phyloP scores from a whole-genome alignment of 2,797 vertebrate species.

The Ctenopoma kingsleyae region DNA sequence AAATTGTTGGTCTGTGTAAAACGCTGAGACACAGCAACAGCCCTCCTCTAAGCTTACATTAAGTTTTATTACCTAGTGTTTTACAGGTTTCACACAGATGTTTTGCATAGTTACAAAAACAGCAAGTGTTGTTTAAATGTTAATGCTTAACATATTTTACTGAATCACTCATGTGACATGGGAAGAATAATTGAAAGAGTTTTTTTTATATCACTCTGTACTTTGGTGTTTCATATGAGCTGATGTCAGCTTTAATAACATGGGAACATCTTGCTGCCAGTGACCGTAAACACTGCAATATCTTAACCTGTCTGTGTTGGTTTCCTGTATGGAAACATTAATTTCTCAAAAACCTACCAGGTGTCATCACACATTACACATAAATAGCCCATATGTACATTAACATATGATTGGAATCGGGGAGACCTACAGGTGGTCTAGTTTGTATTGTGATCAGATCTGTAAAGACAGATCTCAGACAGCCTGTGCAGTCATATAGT shows the following conservation, averaged over 20 bases:
- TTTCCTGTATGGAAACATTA: background rate
- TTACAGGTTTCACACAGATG: conserved; percentile 33
- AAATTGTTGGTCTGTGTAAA: conserved; percentile 36
- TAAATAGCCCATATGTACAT: too few species aligned
- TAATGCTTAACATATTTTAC: conserved; percentile 21
- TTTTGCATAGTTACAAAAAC: conserved; percentile 28
- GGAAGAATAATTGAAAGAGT: background rate
- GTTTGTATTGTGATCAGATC: too few species aligned
- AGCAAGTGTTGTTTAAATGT: conserved; percentile 3
- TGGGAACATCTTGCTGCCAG: background rate
- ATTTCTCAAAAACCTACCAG: too few species aligned
- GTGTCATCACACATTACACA: too few species aligned
- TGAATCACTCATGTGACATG: background rate
- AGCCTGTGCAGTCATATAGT: too few species aligned
- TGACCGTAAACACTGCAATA: background rate
- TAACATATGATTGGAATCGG: too few species aligned
- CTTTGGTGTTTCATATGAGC: background rate
- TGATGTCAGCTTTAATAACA: conserved; percentile 3
- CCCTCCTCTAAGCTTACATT: conserved; percentile 17
- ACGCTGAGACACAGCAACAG: conserved; percentile 22
- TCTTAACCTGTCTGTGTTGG: background rate
- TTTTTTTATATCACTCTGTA: background rate
- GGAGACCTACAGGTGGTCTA: too few species aligned
- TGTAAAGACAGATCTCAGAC: too few species aligned
- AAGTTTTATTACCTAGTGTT: conserved; percentile 31